phyloP scores from a whole-genome alignment of 2,797 vertebrate species.

The Sebastes variabilis region DNA sequence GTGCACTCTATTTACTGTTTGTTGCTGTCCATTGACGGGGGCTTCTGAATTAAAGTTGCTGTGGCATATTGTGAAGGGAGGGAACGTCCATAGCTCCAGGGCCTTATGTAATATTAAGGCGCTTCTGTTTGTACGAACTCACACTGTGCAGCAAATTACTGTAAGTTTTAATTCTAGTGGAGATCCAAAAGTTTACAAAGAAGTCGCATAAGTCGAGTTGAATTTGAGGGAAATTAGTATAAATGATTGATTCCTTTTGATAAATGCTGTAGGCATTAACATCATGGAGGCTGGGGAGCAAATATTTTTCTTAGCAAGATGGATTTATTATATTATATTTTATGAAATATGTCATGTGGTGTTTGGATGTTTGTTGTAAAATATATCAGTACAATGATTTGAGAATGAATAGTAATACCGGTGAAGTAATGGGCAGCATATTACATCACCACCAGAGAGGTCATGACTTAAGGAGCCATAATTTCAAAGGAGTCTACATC shows the following conservation, averaged over 20 bases:
- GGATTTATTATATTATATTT: not conserved
- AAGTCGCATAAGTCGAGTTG: not conserved
- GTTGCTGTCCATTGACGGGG: not conserved
- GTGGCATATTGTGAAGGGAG: not conserved
- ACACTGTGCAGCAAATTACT: not conserved
- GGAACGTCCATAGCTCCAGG: not conserved
- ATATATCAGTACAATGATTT: not conserved
- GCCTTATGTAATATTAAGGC: not conserved
- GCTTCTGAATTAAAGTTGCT: not conserved
- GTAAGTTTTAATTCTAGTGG: not conserved
- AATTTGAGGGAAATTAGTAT: not conserved
- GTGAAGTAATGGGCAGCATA: constrained; percentile 4
- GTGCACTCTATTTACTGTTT: not conserved
- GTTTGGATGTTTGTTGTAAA: not conserved
- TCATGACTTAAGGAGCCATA: not conserved
- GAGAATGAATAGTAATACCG: constrained; percentile 1
- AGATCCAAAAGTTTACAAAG: not conserved
- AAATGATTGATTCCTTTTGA: not conserved
- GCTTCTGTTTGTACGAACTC: not conserved
- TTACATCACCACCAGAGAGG: constrained; percentile 16
- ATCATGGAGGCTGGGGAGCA: not conserved
- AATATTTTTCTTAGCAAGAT: not conserved
- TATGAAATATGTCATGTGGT: not conserved
- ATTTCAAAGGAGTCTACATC: not conserved
- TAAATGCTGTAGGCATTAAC: constrained; percentile 14